Percentiles rank a stretch among this genome's conserved stretches.
Conservation (phyloP, 2,797 vertebrate species). For the Cetoscarus ocellatus region DNA sequence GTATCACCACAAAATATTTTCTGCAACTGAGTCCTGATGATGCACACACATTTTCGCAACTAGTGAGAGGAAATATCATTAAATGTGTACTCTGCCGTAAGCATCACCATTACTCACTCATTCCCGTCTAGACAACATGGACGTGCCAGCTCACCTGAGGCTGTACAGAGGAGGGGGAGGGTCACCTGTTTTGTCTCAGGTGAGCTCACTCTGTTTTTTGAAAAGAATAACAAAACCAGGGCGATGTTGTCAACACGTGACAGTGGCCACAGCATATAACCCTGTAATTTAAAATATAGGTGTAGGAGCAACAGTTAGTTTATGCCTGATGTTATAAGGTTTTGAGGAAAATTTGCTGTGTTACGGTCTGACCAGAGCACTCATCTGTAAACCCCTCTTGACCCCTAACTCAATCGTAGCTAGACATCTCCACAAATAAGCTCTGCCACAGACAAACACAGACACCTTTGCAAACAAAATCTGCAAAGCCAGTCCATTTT, state of each 20-base stretch:
- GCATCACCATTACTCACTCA: constrained; percentile 69
- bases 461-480: constrained; percentile 70
- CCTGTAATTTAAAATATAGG: constrained; percentile 9
- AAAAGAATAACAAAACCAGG: constrained; percentile 27
- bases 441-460: constrained; percentile 47
- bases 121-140: constrained; percentile 77
- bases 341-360: background rate
- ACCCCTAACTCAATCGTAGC: constrained; percentile 10
- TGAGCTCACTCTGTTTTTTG: constrained; percentile 50
- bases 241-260: too few species aligned
- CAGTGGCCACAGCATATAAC: constrained; percentile 13
- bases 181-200: constrained; percentile 50
- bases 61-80: constrained; percentile 56
- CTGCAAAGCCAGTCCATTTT: constrained; percentile 23
- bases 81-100: constrained; percentile 38
- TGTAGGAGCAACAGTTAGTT: background rate
- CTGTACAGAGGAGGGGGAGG: constrained; percentile 8
- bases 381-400: constrained; percentile 8
- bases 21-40: constrained; percentile 11
- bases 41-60: constrained; percentile 42
- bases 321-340: background rate
- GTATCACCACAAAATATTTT: constrained; percentile 14
- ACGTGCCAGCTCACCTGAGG: constrained; percentile 66
- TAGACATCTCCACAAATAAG: constrained; percentile 61
- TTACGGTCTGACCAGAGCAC: constrained; percentile 3